Evolutionary conservation across 35 echinoderm and acorn worm genomes (phyloP).

Genomic region (Amphiura filiformis): DNA sequence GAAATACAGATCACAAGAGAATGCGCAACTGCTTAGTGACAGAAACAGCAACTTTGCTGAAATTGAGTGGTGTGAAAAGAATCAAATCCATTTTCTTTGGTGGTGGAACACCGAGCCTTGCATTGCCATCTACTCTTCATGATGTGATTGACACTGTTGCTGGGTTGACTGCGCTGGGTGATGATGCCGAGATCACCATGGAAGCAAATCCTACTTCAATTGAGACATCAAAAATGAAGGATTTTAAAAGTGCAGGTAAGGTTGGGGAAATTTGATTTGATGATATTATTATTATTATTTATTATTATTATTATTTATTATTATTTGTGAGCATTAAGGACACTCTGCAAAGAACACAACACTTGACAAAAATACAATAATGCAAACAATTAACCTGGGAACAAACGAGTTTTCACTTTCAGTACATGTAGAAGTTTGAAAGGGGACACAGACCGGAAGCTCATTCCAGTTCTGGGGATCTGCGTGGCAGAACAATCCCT

Average conservation of each 20-base stretch:
- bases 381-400: too few relatives aligned
- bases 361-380: too few relatives aligned
- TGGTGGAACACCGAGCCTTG: slow-evolving; percentile 89
- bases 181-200: slow-evolving; percentile 67
- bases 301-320: too few relatives aligned
- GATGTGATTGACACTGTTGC: slow-evolving; percentile 57
- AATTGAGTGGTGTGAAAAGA: slow-evolving; percentile 53
- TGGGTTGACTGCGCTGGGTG: slow-evolving; percentile 8
- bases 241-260: slow-evolving; percentile 83
- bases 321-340: too few relatives aligned
- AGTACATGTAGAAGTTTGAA: too few relatives aligned
- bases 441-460: too few relatives aligned
- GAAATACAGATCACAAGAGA: slow-evolving; percentile 51
- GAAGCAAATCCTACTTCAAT: slow-evolving; percentile 85
- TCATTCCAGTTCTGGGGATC: too few relatives aligned
- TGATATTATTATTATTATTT: neutral
- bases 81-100: slow-evolving; percentile 92
- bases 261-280: too few relatives aligned
- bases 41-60: slow-evolving; percentile 63
- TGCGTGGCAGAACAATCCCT: too few relatives aligned
- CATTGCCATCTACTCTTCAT: slow-evolving; percentile 51
- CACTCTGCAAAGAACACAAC: too few relatives aligned
- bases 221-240: slow-evolving; percentile 37
- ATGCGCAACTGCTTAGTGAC: slow-evolving; percentile 62
- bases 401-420: too few relatives aligned